These are phyloP conservation scores for Helicoverpa armigera DNA, from an alignment of 1,140 invertebrate species.

Conservation along the genomic window DNA sequence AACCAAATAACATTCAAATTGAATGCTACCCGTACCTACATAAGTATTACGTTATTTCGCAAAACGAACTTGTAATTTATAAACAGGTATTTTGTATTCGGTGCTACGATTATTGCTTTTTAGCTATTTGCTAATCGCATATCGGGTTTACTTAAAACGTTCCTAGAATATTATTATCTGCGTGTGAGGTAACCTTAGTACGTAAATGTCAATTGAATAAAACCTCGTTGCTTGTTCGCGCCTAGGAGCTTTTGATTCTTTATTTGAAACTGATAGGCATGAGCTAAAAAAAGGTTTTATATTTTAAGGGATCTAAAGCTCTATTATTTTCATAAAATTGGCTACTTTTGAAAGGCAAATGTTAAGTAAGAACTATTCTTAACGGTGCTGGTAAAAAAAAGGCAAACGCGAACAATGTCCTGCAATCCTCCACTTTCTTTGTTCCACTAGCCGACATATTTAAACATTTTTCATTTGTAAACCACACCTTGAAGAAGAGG, in stretches of 20 bases:
- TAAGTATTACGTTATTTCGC: slow-evolving; percentile 31
- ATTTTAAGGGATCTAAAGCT: not conserved
- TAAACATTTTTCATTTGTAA: slow-evolving; percentile 46
- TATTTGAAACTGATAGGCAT: too few species aligned
- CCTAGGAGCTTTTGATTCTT: too few species aligned
- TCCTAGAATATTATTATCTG: slow-evolving; percentile 8
- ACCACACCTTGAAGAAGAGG: slow-evolving; percentile 45
- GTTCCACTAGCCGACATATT: slow-evolving; percentile 42
- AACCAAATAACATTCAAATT: slow-evolving; percentile 49
- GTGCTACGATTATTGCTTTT: slow-evolving; percentile 40
- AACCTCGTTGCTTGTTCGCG: not conserved
- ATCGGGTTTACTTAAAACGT: not conserved
- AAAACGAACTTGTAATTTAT: slow-evolving; percentile 41
- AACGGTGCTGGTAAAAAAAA: too few species aligned
- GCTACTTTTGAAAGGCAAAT: not conserved
- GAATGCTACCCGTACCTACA: slow-evolving; percentile 4
- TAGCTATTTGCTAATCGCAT: slow-evolving; percentile 30
- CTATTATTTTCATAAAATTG: too few species aligned
- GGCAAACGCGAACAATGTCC: not conserved
- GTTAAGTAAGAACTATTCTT: not conserved
- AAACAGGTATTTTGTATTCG: slow-evolving; percentile 48
- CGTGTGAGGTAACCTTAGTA: not conserved
- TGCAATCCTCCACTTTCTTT: slow-evolving; percentile 44
- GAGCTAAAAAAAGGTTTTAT: too few species aligned
- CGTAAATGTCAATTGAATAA: slow-evolving; percentile 10